Base-by-base conservation (phyloP, 1,140 invertebrate species). In the Ooceraea biroi region DNA sequence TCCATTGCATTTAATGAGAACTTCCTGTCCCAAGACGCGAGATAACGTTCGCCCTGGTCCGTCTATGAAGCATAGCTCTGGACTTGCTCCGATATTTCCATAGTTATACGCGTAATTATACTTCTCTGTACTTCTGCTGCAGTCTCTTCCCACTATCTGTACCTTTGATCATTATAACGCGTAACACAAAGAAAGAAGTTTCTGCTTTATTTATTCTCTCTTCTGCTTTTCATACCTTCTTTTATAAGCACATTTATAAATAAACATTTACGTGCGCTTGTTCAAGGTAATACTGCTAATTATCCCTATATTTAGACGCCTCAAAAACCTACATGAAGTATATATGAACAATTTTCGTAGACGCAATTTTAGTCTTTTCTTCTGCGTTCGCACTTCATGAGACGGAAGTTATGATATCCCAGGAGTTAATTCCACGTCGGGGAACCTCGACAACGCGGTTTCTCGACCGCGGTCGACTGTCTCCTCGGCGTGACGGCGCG, bases 401-500 rank as follows among this genome's bases (percentile, higher is more conserved):
- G 22, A 14, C 36, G 76, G 30, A 71, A 80, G 65, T 80, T 80
- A 71, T 71, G 44, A 71, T 71, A 80, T 71, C 65, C 22, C 36
- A 71, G 71, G 19, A 30, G 12, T 80, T 80, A 80, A 80, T 80
- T 80, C 76, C 76, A 46, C 36, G 12, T 80, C 50, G 65, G n/a
- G 27, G 66, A 71, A 71, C 25, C 46, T 46, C 58, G n/a, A 22
- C 36, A 3, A 74, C 48, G 78, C 57, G 58, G 44, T 65, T 65
- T 63, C 66, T 83, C 83, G 25, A 10, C 22, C 57, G 82, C 82
- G 69, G 60, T 30, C 50, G 72, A 52, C 30, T 61, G 74, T 77
- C 71, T 55, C 63, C 46, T 60, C 46, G 55, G 27, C 12, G 17
- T 46, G 46, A 69, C 60, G 41, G 30, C 57, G 25, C 50, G 55